These are phyloP conservation scores for Psittacara wagleri DNA, from an alignment of 2,113 vertebrate species.

Conservation along the genomic window DNA sequence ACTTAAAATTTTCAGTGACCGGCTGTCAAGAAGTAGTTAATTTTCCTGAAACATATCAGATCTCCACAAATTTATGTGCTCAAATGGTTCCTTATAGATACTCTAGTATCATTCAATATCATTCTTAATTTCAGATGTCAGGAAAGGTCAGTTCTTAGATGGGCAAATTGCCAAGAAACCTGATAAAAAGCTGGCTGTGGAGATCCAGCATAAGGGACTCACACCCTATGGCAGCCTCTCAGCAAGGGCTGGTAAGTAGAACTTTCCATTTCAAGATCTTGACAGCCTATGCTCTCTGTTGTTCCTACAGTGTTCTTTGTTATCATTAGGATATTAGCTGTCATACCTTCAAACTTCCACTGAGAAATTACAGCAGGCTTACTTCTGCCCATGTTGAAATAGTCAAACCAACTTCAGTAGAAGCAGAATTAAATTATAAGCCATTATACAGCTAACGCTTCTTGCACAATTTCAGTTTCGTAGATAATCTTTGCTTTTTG, in stretches of 20 bases:
- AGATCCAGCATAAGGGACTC: neutral
- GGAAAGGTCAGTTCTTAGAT: neutral
- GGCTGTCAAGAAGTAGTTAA: neutral
- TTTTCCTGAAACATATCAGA: neutral
- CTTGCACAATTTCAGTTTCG: neutral
- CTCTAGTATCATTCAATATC: neutral
- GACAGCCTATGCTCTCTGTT: neutral
- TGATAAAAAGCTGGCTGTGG: neutral
- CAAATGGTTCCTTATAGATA: neutral
- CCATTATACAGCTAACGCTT: neutral
- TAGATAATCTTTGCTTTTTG: neutral
- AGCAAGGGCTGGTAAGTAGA: neutral
- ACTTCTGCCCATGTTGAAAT: neutral
- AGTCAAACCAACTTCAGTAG: neutral
- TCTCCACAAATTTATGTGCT: neutral
- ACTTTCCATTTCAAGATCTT: neutral
- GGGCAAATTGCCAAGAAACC: neutral
- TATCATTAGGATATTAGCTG: neutral
- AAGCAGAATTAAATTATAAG: neutral
- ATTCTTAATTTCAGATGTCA: neutral
- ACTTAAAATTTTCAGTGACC: neutral
- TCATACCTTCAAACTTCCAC: neutral
- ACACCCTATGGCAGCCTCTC: neutral
- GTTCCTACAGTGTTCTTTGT: neutral
- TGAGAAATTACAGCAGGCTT: neutral